Percentiles rank a stretch among this genome's conserved stretches.
These are phyloP conservation scores for Galbula dea DNA, from an alignment of 2,113 vertebrate species.

Conservation along the genomic window DNA sequence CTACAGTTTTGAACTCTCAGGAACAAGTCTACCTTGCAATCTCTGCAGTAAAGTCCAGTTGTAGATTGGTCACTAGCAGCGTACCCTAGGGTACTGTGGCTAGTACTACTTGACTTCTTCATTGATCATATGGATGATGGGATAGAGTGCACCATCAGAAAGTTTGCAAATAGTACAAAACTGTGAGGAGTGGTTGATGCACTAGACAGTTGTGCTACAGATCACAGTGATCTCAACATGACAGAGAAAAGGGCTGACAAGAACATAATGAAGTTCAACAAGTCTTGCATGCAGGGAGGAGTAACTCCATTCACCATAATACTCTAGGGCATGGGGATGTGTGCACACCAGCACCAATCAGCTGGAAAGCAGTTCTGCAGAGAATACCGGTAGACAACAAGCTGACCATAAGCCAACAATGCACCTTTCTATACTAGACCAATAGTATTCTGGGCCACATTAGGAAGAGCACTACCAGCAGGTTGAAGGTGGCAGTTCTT, in stretches of 20 bases:
- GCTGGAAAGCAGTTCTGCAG: background rate
- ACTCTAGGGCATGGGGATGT: accelerated
- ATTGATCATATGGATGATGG: background rate
- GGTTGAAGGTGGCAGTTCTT: background rate
- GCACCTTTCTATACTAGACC: background rate
- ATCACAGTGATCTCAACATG: background rate
- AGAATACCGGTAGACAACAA: background rate
- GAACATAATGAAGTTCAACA: background rate
- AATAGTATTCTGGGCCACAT: background rate
- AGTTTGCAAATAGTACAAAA: background rate
- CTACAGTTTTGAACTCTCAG: background rate
- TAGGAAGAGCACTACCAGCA: background rate
- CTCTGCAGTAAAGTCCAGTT: background rate
- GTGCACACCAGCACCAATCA: accelerated
- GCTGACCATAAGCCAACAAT: background rate
- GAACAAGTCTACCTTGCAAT: background rate
- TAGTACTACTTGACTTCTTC: background rate
- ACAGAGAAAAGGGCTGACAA: background rate
- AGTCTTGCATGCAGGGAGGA: background rate
- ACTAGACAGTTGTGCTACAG: background rate
- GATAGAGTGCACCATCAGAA: background rate
- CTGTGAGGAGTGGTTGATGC: background rate
- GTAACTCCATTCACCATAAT: background rate
- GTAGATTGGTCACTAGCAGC: background rate
- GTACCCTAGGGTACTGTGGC: no score